Conservation (phyloP, 2,888 invertebrate genomes). For the Campopleginae sp. region DNA sequence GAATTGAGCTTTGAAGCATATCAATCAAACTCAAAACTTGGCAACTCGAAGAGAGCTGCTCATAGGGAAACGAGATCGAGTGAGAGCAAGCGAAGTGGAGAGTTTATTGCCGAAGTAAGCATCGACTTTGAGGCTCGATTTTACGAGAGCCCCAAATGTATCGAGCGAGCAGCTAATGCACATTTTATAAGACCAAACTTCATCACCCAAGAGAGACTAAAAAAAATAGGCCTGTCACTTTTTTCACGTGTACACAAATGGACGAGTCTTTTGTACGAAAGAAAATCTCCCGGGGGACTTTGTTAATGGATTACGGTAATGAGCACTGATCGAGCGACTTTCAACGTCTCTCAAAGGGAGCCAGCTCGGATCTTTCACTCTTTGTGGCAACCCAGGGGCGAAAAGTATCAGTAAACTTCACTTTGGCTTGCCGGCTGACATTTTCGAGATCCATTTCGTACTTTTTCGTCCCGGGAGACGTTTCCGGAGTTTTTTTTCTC, state of each 20-base stretch:
- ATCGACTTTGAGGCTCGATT: constrained; percentile 28
- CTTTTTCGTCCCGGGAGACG: background rate
- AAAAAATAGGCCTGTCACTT: background rate
- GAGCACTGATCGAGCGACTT: constrained; percentile 67
- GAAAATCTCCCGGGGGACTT: constrained; percentile 44
- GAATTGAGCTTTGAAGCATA: constrained; percentile 47
- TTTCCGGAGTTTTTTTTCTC: background rate
- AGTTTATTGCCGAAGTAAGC: constrained; percentile 42
- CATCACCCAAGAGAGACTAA: constrained; percentile 61
- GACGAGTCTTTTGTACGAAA: background rate
- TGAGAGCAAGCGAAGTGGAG: constrained; percentile 2
- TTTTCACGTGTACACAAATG: background rate
- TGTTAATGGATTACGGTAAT: constrained; percentile 61
- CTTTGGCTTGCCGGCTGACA: background rate
- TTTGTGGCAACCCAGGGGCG: constrained; percentile 5
- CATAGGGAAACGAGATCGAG: background rate
- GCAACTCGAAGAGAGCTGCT: background rate
- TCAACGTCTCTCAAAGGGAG: constrained; percentile 60
- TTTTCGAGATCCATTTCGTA: background rate
- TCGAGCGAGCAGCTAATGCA: constrained; percentile 55
- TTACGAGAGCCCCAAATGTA: constrained; percentile 34
- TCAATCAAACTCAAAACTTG: constrained; percentile 47
- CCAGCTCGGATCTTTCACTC: constrained; percentile 25
- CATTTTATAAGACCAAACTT: constrained; percentile 60
- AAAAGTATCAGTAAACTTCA: background rate